Evolutionary conservation across 2,888 invertebrate species (phyloP).

Genomic region (Dendrolimus pini): DNA sequence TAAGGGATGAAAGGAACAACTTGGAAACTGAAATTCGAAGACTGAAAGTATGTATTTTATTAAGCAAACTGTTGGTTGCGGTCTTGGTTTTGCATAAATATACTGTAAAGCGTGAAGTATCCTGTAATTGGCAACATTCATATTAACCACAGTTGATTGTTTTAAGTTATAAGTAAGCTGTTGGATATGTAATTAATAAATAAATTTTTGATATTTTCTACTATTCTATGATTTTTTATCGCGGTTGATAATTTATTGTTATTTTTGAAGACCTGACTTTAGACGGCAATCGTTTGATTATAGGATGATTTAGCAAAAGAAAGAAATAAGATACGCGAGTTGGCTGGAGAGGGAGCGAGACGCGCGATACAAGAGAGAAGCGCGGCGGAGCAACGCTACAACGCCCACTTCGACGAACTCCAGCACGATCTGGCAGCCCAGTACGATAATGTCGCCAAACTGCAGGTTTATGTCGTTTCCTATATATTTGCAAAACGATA

Average conservation of each 20-base stretch:
- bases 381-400: slow-evolving; percentile 84
- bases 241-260: no score
- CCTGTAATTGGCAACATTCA: no score
- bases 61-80: no score
- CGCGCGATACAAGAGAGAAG: slow-evolving; percentile 83
- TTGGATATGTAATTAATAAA: no score
- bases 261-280: no score
- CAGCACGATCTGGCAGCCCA: slow-evolving; percentile 87
- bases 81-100: no score
- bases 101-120: no score
- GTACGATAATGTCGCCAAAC: slow-evolving; percentile 86
- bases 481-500: no score
- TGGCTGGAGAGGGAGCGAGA: slow-evolving; percentile 84
- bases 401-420: slow-evolving; percentile 85
- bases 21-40: slow-evolving; percentile 85
- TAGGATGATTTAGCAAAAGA: slow-evolving; percentile 86
- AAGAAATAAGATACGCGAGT: slow-evolving; percentile 84
- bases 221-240: no score
- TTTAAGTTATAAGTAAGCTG: no score
- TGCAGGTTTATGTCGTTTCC: slow-evolving; percentile 61
- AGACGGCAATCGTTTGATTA: background rate
- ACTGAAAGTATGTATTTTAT: slow-evolving; percentile 71
- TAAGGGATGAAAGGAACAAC: slow-evolving; percentile 86
- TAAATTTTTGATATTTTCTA: no score
- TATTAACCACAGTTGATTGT: no score